Base-by-base conservation (phyloP, 2,888 invertebrate species). In the Clitarchus hookeri region DNA sequence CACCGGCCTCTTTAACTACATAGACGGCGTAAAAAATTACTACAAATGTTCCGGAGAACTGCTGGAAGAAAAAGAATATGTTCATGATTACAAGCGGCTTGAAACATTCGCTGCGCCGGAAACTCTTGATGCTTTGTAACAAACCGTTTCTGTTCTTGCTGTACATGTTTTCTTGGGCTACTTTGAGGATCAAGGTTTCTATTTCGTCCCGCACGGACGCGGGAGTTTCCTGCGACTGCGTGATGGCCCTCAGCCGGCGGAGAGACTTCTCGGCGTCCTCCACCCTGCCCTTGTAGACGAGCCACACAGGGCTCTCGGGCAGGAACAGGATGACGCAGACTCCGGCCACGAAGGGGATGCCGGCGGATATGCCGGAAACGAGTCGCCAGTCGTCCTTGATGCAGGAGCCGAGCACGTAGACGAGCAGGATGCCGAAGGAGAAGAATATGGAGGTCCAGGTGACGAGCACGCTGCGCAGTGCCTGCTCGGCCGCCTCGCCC, bases 281-380 rank as follows among this genome's bases (percentile, higher is more conserved):
- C 23, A 91, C 88, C 13, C 92, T 91, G 84, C 92, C 92, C 86
- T 91, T 91, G 48, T 92, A 91, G 0, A 92, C 90, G 25, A 94
- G 89, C 94, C 94, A 94, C 8, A 92, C 89, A 0, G 94, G 94
- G 25, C 93, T 93, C 90, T 94, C 94, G 0, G 93, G 93, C 27
- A 94, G 90, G 48, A 92, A 88, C 65, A 91, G 89, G 0, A 92
- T 77, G 0, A 92, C 78, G 27, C 36, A 27, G 16, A 92, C 88
- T 6, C 25, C 53, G 2, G 86, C 85, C 4, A 85, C 19, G 16
- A 87, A 6, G 13, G 87, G 86, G 8, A 87, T 54, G 12, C 80
- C 26, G 0, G 85, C 87, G 53, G 86, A 86, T 9, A 88, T 44
- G 19, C 84, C 86, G 13, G 88, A 87, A 0, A 88, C 86, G 25